These are phyloP conservation scores for Apodemia hepburni DNA, from an alignment of 2,888 invertebrate species.

Conservation along the genomic window DNA sequence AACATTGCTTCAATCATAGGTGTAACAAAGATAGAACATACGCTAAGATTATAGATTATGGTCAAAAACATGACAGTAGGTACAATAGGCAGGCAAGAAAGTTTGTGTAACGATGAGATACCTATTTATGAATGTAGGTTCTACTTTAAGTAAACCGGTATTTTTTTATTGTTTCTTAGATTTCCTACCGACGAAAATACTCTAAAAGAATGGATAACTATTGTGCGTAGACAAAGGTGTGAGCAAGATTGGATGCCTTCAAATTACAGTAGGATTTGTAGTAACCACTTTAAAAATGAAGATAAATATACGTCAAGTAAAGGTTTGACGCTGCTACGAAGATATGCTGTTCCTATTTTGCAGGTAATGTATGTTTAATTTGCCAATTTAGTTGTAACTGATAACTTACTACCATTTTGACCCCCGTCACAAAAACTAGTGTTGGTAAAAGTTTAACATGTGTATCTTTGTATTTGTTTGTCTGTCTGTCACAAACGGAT, in stretches of 20 bases:
- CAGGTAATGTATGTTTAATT: too few species aligned
- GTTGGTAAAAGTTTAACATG: too few species aligned
- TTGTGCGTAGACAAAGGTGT: neutral
- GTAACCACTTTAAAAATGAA: too few species aligned
- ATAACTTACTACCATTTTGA: too few species aligned
- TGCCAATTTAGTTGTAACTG: too few species aligned
- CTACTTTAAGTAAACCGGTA: neutral
- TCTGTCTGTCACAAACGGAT: too few species aligned
- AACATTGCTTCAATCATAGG: slow-evolving; percentile 2
- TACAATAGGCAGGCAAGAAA: slow-evolving; percentile 8
- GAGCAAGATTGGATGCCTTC: neutral
- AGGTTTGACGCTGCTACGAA: too few species aligned
- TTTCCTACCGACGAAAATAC: neutral
- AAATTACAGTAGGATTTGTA: too few species aligned
- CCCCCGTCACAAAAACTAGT: too few species aligned
- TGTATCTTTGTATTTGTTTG: too few species aligned
- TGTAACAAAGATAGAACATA: slow-evolving; percentile 3
- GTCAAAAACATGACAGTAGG: slow-evolving; percentile 1
- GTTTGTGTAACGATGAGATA: neutral
- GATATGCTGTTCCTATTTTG: too few species aligned
- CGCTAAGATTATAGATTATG: slow-evolving; percentile 5
- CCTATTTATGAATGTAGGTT: neutral
- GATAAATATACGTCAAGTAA: too few species aligned
- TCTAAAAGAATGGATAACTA: neutral
- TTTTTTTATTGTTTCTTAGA: neutral